Evolutionary conservation across 2,888 invertebrate species (phyloP), one percentile per base, ranked within the genome.

Genomic region (Drosophila parthenogenetica): DNA sequence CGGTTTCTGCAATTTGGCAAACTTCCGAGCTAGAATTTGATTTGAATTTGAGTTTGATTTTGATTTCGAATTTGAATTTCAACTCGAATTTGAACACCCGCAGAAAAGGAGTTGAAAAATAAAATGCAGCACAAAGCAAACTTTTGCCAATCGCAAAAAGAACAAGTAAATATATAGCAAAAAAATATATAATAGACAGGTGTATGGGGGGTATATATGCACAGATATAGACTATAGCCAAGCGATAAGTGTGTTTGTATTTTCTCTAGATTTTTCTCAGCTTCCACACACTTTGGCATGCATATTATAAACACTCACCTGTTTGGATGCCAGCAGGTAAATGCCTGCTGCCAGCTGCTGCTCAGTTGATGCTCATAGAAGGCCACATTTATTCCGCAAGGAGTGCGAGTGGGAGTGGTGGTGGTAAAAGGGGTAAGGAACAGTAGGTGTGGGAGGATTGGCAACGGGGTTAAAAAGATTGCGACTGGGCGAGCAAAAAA

Each of bases 251-350:
- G 37, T 43, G 32, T 70, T 51, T 51, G 40, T 16, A 57, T 57
- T 46, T 37, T 37, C 57, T 37, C 65, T 74, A 76, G 73, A 77
- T 72, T 65, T 53, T 53, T 60, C 48, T 42, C 58, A 79, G 69
- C 65, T 69, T 66, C 59, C 75, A 67, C 82, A 71, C 75, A 64
- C 29, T 29, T 86, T 69, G 85, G 76, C 86, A 73, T 85, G 85
- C 85, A 87, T 81, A 77, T 81, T 77, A 87, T 81, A 84, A 87
- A 82, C 83, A 87, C 87, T 84, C 83, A 84, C 87, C 83, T 87
- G 87, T 84, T 84, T 62, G 75, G 72, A 32, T 57, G 69, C 51
- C 60, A 67, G 62, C 57, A 76, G 76, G 69, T 61, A 73, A 72
- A 71, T 35, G 54, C 13, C 54, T 17, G 19, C 32, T 63, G 62